Conservation (phyloP, 2,888 invertebrate species). For the Coleophora flavipennella region DNA sequence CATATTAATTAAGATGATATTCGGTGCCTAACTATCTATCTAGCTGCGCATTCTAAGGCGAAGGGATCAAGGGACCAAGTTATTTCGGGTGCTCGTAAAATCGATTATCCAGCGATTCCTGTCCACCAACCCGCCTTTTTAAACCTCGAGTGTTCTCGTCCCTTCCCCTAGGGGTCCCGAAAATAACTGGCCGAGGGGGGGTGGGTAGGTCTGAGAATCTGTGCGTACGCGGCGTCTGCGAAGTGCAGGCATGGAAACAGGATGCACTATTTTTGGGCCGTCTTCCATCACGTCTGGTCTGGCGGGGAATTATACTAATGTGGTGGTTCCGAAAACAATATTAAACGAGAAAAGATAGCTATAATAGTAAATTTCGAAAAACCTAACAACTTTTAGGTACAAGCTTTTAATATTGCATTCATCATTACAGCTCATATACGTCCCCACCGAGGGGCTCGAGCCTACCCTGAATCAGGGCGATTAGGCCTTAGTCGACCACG, state of each 20-base stretch:
- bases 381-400: too few species aligned
- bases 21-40: too few species aligned
- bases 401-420: too few species aligned
- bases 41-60: constrained; percentile 3
- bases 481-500: too few species aligned
- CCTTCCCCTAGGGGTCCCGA: neutral
- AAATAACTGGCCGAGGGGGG: neutral
- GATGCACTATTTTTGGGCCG: constrained; percentile 65
- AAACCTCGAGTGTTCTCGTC: neutral
- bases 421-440: too few species aligned
- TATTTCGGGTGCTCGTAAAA: constrained; percentile 66
- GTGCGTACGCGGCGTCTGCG: constrained; percentile 14
- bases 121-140: constrained; percentile 9
- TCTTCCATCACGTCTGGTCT: constrained; percentile 2
- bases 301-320: constrained; percentile 2
- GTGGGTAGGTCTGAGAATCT: neutral
- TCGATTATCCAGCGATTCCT: constrained; percentile 60
- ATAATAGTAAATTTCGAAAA: too few species aligned
- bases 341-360: too few species aligned
- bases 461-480: too few species aligned
- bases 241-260: constrained; percentile 41
- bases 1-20: too few species aligned
- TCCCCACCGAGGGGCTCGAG: too few species aligned
- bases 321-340: neutral
- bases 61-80: constrained; percentile 11